A percentile compares a stretch with the other conserved stretches of the same genome.
These are phyloP conservation scores for Ichneumoninae sp. DNA, from an alignment of 2,888 invertebrate species.

Conservation along the genomic window DNA sequence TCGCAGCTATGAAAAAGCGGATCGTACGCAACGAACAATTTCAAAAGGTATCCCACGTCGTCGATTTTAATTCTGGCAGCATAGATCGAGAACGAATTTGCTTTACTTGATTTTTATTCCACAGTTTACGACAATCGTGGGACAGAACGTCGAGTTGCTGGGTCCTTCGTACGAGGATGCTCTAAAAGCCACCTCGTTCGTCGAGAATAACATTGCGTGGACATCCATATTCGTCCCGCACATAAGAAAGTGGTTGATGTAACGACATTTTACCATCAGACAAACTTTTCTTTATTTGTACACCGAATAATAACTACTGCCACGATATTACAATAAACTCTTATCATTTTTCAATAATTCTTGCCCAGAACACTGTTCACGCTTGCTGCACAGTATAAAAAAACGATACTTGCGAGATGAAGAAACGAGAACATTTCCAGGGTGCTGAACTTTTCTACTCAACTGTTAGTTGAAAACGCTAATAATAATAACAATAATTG, in stretches of 20 bases:
- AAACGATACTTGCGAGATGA: not conserved
- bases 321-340: not conserved
- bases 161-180: constrained; percentile 63
- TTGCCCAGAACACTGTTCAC: not conserved
- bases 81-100: constrained; percentile 1
- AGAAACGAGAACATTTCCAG: not conserved
- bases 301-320: constrained; percentile 4
- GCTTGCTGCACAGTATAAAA: not conserved
- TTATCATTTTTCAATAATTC: not conserved
- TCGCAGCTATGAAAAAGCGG: constrained; percentile 71
- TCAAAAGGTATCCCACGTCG: constrained; percentile 69
- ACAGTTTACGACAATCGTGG: constrained; percentile 71
- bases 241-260: constrained; percentile 61
- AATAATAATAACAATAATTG: not conserved
- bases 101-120: constrained; percentile 46
- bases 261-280: not conserved
- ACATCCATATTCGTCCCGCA: constrained; percentile 65
- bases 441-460: not conserved
- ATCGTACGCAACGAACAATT: constrained; percentile 71
- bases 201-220: constrained; percentile 72
- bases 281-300: not conserved
- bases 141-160: constrained; percentile 64
- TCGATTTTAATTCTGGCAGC: not conserved
- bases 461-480: not conserved
- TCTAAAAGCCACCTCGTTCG: constrained; percentile 64